Evolutionary conservation across 2,113 vertebrate species (phyloP).

Genomic region (Rhabdomys dilectus): DNA sequence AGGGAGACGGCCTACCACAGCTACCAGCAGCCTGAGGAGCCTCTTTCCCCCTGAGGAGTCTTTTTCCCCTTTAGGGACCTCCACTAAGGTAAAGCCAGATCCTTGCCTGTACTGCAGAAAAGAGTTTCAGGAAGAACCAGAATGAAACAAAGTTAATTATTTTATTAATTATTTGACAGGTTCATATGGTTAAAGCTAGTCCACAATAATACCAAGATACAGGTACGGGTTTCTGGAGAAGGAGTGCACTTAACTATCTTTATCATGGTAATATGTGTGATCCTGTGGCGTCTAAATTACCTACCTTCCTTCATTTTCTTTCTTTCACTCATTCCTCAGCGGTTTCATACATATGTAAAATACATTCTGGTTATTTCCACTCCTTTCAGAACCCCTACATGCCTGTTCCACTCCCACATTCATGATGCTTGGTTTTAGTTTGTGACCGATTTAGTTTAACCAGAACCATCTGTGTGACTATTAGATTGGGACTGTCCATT

Average conservation of each 20-base stretch:
- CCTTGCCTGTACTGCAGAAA: background rate
- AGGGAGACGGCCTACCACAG: background rate
- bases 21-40: background rate
- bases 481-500: background rate
- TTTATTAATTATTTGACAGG: background rate
- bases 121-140: background rate
- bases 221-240: background rate
- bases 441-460: background rate
- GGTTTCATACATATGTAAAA: background rate
- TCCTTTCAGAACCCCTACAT: background rate
- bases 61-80: background rate
- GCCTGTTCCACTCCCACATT: background rate
- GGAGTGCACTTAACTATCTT: background rate
- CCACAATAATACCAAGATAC: background rate
- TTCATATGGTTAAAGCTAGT: background rate
- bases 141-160: background rate
- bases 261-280: background rate
- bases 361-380: background rate
- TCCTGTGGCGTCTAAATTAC: background rate
- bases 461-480: background rate
- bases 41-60: background rate
- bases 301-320: background rate
- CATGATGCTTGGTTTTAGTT: background rate
- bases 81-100: background rate
- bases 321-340: background rate